Base-by-base conservation (phyloP, 2,888 invertebrate species). In the Frankliniella intonsa region DNA sequence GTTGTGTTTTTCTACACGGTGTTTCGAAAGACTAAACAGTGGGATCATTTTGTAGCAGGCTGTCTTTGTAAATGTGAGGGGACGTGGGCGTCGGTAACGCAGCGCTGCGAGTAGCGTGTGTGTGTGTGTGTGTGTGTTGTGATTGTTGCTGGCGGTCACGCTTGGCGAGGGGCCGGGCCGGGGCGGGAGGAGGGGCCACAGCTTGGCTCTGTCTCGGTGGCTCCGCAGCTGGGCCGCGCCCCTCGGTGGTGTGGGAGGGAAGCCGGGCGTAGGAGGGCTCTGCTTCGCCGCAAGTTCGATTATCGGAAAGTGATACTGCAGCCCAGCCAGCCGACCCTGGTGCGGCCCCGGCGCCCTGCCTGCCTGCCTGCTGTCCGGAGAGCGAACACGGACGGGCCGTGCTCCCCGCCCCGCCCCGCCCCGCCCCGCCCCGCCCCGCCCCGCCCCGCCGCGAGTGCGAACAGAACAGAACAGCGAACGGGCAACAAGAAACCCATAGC, bases 231-330 rank as follows among this genome's bases (percentile, higher is more conserved):
- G 38, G 38, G 38, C 38, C 3, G n/a, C n/a, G n/a, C n/a, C n/a
- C n/a, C n/a, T n/a, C n/a, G n/a, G n/a, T n/a, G n/a, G n/a, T n/a
- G n/a, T n/a, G n/a, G n/a, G n/a, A n/a, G n/a, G n/a, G n/a, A 38
- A 38, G 38, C 38, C 38, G 38, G 38, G 38, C 5, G 38, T 38
- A 38, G 38, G 38, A 38, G 38, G 69, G 69, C 25, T 76, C 25
- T 22, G 69, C n/a, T 69, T 22, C 69, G 69, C 69, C 69, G 25
- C 69, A 25, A 76, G 69, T 76, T 76, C 69, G 69, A 76, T 76
- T 76, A 76, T 76, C 69, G 69, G 69, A 76, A 76, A 76, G 69
- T 76, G 69, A 76, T 76, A 76, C 69, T 22, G 69, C 11, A 76
- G 69, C 69, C 22, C 22, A 9, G 69, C 19, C 17, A 25, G 69